Evolutionary conservation across 2,797 vertebrate genomes (phyloP).

Genomic region (Erethizon dorsatum): DNA sequence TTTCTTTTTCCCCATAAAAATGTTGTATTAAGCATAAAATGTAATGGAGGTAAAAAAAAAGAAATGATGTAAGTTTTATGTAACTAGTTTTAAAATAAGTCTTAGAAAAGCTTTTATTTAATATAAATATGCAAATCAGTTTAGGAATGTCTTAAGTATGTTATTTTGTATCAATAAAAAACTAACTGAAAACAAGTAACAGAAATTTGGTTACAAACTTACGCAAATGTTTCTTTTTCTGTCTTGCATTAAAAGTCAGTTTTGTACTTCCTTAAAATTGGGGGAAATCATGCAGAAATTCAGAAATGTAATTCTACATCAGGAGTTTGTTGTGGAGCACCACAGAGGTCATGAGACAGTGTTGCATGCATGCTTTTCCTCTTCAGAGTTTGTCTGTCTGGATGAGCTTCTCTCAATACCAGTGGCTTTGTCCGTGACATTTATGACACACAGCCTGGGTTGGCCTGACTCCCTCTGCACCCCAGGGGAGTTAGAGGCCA

Average conservation of each 20-base stretch:
- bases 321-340: neutral
- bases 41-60: neutral
- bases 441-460: neutral
- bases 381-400: neutral
- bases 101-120: neutral
- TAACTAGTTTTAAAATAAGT: neutral
- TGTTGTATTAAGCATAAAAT: neutral
- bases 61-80: neutral
- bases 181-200: neutral
- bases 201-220: neutral
- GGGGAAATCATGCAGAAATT: neutral
- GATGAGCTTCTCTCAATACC: no score
- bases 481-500: neutral
- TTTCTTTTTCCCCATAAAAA: neutral
- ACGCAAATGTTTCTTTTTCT: neutral
- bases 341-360: rapidly evolving
- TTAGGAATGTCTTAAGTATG: neutral
- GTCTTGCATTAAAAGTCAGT: neutral
- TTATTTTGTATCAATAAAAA: neutral
- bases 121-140: neutral
- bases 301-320: neutral
- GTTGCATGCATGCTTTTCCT: neutral
- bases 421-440: neutral
- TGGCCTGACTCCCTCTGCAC: neutral
- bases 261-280: slow-evolving; percentile 29